Percentiles rank a stretch among this genome's conserved stretches.
Conservation (phyloP, 2,113 vertebrate genomes). For the Elachura formosa region DNA sequence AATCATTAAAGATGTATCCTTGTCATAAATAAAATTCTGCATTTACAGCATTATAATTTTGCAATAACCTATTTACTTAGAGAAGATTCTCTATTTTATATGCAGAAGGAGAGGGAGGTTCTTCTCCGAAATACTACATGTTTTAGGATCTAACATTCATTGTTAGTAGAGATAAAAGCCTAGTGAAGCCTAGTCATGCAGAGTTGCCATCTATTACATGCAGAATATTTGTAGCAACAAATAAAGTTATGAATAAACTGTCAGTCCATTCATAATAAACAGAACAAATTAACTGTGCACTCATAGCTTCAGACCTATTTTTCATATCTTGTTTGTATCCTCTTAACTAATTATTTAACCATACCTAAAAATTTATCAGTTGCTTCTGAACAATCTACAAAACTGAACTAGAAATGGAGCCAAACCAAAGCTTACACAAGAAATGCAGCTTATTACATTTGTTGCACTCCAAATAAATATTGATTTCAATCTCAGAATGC, state of each 20-base stretch:
- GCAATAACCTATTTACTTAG: background rate
- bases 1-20: background rate
- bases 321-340: slow-evolving; percentile 6
- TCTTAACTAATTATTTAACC: slow-evolving; percentile 37
- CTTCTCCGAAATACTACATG: background rate
- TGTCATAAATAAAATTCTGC: background rate
- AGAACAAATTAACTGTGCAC: background rate
- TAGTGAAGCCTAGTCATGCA: background rate
- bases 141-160: background rate
- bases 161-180: background rate
- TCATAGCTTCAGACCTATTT: slow-evolving; percentile 32
- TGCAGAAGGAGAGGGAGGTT: background rate
- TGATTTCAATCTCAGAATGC: slow-evolving; percentile 76
- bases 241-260: background rate
- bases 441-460: slow-evolving; percentile 72
- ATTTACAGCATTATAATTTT: background rate
- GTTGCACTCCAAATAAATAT: slow-evolving; percentile 77
- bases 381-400: slow-evolving; percentile 60
- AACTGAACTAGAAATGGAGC: slow-evolving; percentile 9
- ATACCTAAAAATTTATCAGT: slow-evolving; percentile 31
- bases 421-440: slow-evolving; percentile 65
- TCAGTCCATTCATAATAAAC: background rate
- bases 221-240: background rate
- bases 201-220: background rate
- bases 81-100: background rate